Evolutionary conservation across 2,113 vertebrate species (phyloP).

Genomic region (Nibea coibor): DNA sequence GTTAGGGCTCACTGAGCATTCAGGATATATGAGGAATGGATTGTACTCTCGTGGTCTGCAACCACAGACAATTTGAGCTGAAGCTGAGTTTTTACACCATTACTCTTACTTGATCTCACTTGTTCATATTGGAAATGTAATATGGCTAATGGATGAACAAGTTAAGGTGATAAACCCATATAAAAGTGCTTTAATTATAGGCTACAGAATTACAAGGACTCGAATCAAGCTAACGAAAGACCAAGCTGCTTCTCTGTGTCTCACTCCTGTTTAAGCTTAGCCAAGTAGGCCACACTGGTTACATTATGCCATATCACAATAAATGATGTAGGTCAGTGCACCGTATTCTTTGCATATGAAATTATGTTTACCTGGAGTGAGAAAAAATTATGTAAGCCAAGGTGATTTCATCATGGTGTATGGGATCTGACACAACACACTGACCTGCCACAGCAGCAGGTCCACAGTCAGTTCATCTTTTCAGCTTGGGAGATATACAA

Average conservation of each 20-base stretch:
- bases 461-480: background rate
- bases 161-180: background rate
- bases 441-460: background rate
- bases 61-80: background rate
- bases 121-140: background rate
- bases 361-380: slow-evolving; percentile 2
- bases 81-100: background rate
- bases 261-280: background rate
- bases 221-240: background rate
- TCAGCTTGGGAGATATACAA: background rate
- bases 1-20: background rate
- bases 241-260: background rate
- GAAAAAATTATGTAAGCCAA: background rate
- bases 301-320: background rate
- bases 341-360: background rate
- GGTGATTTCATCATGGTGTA: slow-evolving; percentile 16
- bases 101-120: background rate
- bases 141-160: background rate
- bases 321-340: background rate
- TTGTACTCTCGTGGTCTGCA: background rate
- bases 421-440: background rate
- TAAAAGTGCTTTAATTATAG: background rate
- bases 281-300: background rate
- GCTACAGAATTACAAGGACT: background rate
- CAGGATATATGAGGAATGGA: background rate